phyloP scores from a whole-genome alignment of 2,888 invertebrate genomes.

The Lutraria lutraria region DNA sequence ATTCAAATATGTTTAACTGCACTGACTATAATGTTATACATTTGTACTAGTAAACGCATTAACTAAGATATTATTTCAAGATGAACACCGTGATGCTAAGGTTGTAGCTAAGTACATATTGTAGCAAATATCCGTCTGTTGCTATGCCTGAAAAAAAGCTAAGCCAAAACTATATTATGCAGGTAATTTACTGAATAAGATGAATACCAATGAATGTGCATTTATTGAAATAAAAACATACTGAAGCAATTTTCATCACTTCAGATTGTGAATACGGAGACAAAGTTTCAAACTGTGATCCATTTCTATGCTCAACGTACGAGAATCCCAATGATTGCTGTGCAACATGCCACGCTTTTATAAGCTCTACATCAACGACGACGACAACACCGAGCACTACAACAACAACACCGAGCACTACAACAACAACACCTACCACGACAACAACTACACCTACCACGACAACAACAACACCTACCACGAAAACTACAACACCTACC shows the following conservation, averaged over 20 bases:
- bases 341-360: neutral
- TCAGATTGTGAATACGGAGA: conserved; percentile 2
- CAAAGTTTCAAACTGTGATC: neutral
- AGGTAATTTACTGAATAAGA: too few species aligned
- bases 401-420: neutral
- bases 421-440: neutral
- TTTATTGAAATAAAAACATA: too few species aligned
- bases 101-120: too few species aligned
- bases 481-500: neutral
- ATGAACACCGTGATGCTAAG: too few species aligned
- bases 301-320: conserved; percentile 12
- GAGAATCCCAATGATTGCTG: neutral
- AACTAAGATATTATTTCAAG: too few species aligned
- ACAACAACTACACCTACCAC: neutral
- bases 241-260: neutral
- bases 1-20: too few species aligned
- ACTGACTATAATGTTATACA: too few species aligned
- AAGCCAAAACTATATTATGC: too few species aligned
- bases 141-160: too few species aligned
- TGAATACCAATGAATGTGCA: too few species aligned
- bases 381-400: neutral
- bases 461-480: neutral
- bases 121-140: too few species aligned
- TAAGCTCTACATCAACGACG: neutral
- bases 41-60: too few species aligned